phyloP scores from a whole-genome alignment of 2,888 invertebrate species.

The Troides oblongomaculatus region DNA sequence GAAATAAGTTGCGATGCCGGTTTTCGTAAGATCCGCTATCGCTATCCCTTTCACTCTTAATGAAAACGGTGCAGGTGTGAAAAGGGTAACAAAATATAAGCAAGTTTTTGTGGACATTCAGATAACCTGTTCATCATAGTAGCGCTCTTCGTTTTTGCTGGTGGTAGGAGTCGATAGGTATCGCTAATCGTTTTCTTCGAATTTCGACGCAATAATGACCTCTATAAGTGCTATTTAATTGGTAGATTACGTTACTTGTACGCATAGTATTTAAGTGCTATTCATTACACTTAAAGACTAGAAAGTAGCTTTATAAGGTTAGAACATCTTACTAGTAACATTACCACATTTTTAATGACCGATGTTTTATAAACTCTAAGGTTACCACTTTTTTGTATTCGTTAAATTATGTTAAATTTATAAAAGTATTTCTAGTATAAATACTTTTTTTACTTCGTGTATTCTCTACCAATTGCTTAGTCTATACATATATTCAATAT shows the following conservation, averaged over 20 bases:
- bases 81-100: constrained; percentile 41
- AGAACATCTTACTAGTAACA: background rate
- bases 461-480: too few relatives aligned
- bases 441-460: too few relatives aligned
- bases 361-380: too few relatives aligned
- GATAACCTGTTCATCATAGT: constrained; percentile 75
- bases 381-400: too few relatives aligned
- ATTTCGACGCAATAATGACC: constrained; percentile 46
- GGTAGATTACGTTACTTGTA: background rate
- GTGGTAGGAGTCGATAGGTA: constrained; percentile 68
- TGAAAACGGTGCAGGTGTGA: constrained; percentile 33
- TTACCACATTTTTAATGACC: too few relatives aligned
- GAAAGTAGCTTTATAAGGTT: background rate
- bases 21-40: constrained; percentile 44
- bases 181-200: constrained; percentile 60
- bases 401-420: too few relatives aligned
- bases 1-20: constrained; percentile 65
- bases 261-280: constrained; percentile 4
- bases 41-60: constrained; percentile 41
- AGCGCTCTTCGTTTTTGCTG: constrained; percentile 51
- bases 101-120: constrained; percentile 38
- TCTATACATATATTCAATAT: too few relatives aligned
- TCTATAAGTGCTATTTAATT: constrained; percentile 24
- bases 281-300: background rate
- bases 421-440: too few relatives aligned